phyloP scores from a whole-genome alignment of 2,797 vertebrate genomes.

The Premnoplex brunnescens region DNA sequence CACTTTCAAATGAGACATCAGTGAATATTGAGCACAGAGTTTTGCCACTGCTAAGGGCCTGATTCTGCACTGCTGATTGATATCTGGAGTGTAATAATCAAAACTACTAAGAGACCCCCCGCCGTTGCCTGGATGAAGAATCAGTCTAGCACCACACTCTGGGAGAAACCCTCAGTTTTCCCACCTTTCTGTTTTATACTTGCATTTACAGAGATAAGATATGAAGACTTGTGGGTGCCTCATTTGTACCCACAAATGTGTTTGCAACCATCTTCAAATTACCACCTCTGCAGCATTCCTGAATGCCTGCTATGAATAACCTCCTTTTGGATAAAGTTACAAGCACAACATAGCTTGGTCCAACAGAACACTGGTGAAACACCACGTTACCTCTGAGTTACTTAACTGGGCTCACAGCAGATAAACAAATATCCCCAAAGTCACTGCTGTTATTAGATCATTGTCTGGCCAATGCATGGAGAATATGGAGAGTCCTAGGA shows the following conservation, averaged over 20 bases:
- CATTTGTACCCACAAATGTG: not conserved
- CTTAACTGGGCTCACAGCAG: constrained; percentile 20
- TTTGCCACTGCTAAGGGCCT: not conserved
- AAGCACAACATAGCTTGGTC: not conserved
- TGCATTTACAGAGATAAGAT: not conserved
- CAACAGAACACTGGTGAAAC: not conserved
- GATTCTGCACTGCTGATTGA: not conserved
- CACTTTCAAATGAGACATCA: not conserved
- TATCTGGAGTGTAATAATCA: not conserved
- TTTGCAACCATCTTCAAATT: not conserved
- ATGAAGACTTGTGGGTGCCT: not conserved
- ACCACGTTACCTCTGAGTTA: constrained; percentile 34
- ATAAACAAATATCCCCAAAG: constrained; percentile 32
- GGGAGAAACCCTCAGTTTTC: not conserved
- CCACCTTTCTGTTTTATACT: not conserved
- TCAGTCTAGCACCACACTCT: not conserved
- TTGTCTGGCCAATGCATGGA: constrained; percentile 53
- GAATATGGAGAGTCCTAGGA: constrained; percentile 34
- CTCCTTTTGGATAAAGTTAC: not conserved
- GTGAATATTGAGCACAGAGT: not conserved
- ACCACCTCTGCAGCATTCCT: not conserved
- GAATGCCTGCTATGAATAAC: constrained; percentile 13
- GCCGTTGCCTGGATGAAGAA: not conserved
- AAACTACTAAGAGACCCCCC: not conserved
- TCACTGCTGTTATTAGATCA: constrained; percentile 64